Evolutionary conservation across 2,888 invertebrate species (phyloP), one percentile per base, ranked within the genome.

Genomic region (Athrips mouffetella): DNA sequence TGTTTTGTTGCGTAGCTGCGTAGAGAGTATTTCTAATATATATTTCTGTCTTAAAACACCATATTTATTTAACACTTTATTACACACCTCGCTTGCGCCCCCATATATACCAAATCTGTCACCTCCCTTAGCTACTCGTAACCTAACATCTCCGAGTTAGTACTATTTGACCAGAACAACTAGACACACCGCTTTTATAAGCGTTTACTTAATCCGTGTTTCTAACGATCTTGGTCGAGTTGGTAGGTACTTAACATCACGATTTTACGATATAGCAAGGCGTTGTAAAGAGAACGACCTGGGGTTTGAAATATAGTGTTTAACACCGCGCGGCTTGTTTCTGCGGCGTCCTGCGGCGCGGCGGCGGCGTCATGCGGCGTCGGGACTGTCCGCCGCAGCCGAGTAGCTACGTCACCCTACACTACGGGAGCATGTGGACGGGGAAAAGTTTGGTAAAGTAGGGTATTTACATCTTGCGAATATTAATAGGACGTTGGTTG

Each of bases 261-360:
- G 66, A 67, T 69, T 81, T 81, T 78, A 80, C 66, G 78, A 73
- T 72, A 65, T 69, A 65, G 66, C 64, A 63, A 75, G 69, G 72
- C 67, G 69, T 72, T 65, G 60, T 67, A 70, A 70, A 77, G 71
- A 73, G 78, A 78, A 72, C 72, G 76, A 70, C 75, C 76, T 42
- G 44, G 30, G 44, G 44, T 65, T 79, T 86, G 85, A 87, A 80
- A 80, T 85, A 87, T 86, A 66, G 79, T 76, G 78, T 80, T 86
- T 87, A 83, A 86, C 86, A 83, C 86, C 80, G 73, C 68, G 63
- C 65, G 66, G 75, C 86, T 69, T 86, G 86, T 86, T 62, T 63
- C 0, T 57, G 30, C 50, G 76, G 54, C 69, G 55, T 67, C 84
- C 83, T 73, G 82, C n/a, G 58, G 37, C n/a, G 37, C 37, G 4